Conservation (phyloP, 1,140 invertebrate genomes). For the Leptonema lineaticorne region DNA sequence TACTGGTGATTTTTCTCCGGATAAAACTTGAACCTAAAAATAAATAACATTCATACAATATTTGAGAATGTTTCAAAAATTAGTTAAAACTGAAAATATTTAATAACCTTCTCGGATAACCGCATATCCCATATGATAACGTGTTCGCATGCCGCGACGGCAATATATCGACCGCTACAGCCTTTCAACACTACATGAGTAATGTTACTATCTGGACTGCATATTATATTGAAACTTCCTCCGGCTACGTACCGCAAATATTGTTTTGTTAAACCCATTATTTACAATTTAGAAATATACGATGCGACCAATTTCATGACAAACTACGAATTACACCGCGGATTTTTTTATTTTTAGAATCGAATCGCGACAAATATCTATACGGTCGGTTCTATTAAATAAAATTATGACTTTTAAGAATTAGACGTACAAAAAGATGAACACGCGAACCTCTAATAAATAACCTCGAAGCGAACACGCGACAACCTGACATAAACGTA, state of each 20-base stretch:
- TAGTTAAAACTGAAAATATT: constrained; percentile 1
- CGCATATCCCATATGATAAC: constrained; percentile 93
- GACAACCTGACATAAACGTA: too few species aligned
- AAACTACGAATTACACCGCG: too few species aligned
- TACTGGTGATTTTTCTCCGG: constrained; percentile 76
- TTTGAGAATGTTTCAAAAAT: constrained; percentile 25
- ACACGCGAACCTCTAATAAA: too few species aligned
- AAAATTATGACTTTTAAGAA: too few species aligned
- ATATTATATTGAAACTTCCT: constrained; percentile 84
- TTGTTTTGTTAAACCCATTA: constrained; percentile 96
- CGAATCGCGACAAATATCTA: too few species aligned
- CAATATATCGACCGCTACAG: constrained; percentile 79
- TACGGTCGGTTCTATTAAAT: too few species aligned
- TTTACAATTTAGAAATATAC: too few species aligned
- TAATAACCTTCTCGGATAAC: constrained; percentile 84
- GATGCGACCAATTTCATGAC: too few species aligned
- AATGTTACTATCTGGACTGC: constrained; percentile 75
- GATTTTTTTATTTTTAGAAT: too few species aligned
- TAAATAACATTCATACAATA: neutral
- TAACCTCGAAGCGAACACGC: too few species aligned
- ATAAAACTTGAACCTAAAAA: constrained; percentile 67
- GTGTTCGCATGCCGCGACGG: constrained; percentile 88
- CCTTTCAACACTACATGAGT: constrained; percentile 74
- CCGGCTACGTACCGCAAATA: constrained; percentile 86
- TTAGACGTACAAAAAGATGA: too few species aligned